Evolutionary conservation across 2,888 invertebrate species (phyloP).

Genomic region (Micoletzkya japonica): DNA sequence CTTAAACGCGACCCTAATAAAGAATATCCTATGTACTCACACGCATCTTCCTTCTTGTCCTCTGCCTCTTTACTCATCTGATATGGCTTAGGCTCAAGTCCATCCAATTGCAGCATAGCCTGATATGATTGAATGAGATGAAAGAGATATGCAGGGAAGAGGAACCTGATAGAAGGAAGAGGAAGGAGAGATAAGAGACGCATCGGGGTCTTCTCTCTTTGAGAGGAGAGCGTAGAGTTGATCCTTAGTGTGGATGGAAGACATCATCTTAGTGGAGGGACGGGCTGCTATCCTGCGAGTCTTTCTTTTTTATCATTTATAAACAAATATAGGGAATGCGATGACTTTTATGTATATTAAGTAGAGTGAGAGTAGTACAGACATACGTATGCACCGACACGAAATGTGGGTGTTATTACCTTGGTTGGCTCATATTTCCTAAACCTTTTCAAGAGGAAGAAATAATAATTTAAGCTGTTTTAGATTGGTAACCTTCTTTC

Average conservation of each 20-base stretch:
- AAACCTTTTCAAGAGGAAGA: too few species aligned
- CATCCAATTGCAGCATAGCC: slow-evolving; percentile 26
- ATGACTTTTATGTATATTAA: too few species aligned
- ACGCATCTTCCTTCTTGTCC: slow-evolving; percentile 3
- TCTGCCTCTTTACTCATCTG: slow-evolving; percentile 18
- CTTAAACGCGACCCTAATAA: background rate
- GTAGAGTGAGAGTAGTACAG: too few species aligned
- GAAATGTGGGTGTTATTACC: too few species aligned
- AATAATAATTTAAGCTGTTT: too few species aligned
- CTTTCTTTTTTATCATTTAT: background rate
- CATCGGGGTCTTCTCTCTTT: too few species aligned
- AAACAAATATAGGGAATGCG: slow-evolving; percentile 1
- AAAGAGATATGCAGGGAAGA: too few species aligned
- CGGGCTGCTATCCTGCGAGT: slow-evolving; percentile 7
- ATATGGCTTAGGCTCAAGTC: slow-evolving; percentile 20
- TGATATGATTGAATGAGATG: background rate
- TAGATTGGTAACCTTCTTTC: too few species aligned
- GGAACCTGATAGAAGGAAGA: too few species aligned
- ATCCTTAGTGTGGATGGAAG: slow-evolving; percentile 22
- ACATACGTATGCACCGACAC: too few species aligned
- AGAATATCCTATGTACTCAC: background rate
- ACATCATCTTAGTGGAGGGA: slow-evolving; percentile 22
- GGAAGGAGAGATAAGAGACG: too few species aligned
- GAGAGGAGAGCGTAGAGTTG: background rate
- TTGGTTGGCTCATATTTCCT: too few species aligned